Percentiles rank a stretch among this genome's conserved stretches.
Conservation (phyloP, 2,113 vertebrate species). For the Forbesichthys papilliferus region DNA sequence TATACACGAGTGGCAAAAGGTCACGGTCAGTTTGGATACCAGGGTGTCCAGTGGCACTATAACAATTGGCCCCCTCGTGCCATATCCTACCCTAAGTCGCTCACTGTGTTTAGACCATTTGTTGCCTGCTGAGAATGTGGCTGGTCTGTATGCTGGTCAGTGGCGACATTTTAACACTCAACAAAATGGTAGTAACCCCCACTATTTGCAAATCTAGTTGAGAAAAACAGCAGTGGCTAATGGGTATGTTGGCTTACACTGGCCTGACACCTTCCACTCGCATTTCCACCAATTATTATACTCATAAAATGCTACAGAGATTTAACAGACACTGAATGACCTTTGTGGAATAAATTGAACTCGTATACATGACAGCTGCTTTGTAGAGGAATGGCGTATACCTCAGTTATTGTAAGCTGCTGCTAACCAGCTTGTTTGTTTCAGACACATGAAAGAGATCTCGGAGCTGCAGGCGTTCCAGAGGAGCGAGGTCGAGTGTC, state of each 20-base stretch:
- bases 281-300: background rate
- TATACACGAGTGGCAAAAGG: no score
- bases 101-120: no score
- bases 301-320: background rate
- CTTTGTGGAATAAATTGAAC: constrained; percentile 37
- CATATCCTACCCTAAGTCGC: no score
- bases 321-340: constrained; percentile 67
- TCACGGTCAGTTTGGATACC: no score
- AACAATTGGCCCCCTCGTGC: no score
- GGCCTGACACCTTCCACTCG: background rate
- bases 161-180: no score
- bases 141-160: no score
- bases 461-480: constrained; percentile 95
- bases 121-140: no score
- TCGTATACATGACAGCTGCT: background rate
- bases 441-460: constrained; percentile 96
- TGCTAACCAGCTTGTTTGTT: constrained; percentile 1
- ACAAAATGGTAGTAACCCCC: no score
- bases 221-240: background rate
- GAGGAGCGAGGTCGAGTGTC: constrained; percentile 88
- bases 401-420: background rate
- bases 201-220: background rate
- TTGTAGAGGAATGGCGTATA: background rate
- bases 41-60: no score
- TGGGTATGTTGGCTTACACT: background rate